Evolutionary conservation across 2,888 invertebrate species (phyloP).

Genomic region (Trissolcus japonicus): DNA sequence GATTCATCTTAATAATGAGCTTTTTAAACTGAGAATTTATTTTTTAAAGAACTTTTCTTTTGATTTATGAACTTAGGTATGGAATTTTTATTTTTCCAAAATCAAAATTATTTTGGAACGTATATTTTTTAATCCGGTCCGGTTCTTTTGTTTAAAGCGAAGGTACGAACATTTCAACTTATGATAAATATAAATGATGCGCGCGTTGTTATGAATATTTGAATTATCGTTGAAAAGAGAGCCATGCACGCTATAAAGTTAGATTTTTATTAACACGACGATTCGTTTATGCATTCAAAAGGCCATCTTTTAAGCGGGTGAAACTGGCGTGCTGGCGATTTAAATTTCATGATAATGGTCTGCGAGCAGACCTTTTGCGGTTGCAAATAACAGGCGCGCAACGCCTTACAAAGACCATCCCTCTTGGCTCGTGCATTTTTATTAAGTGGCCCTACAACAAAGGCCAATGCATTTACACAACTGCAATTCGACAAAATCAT

Average conservation of each 20-base stretch:
- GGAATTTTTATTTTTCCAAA: too few species aligned
- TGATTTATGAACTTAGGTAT: too few species aligned
- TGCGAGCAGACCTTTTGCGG: conserved; percentile 34
- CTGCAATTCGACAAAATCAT: neutral
- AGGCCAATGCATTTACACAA: conserved; percentile 1
- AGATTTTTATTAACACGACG: conserved; percentile 55
- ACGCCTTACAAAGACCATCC: conserved; percentile 11
- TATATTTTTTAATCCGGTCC: too few species aligned
- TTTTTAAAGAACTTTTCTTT: too few species aligned
- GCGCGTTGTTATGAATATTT: conserved; percentile 34
- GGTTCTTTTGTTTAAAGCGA: too few species aligned
- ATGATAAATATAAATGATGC: too few species aligned
- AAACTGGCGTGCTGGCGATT: conserved; percentile 58
- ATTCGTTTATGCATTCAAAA: conserved; percentile 61
- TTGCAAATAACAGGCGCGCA: conserved; percentile 7
- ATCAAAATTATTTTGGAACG: too few species aligned
- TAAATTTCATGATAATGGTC: conserved; percentile 63
- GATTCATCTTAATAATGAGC: too few species aligned
- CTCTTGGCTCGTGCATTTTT: neutral
- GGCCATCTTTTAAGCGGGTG: conserved; percentile 46
- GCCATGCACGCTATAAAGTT: neutral
- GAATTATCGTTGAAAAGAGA: conserved; percentile 34
- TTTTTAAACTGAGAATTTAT: too few species aligned
- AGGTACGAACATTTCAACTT: too few species aligned
- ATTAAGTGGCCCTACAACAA: neutral